These are phyloP conservation scores for Pyrochroa serraticornis DNA, from an alignment of 2,888 invertebrate genomes.

Conservation along the genomic window DNA sequence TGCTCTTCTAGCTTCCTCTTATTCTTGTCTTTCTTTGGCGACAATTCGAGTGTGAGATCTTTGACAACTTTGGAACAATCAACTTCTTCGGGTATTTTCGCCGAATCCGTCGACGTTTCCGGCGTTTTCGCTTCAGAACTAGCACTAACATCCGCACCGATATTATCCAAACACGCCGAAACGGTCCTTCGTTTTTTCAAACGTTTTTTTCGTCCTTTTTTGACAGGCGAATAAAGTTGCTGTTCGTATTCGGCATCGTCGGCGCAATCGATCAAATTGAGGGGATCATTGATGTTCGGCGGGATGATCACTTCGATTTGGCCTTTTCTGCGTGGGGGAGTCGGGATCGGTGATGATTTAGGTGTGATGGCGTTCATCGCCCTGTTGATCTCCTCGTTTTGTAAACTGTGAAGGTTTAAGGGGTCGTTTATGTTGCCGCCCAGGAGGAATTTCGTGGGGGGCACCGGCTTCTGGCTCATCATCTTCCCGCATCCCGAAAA, in stretches of 20 bases:
- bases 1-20: conserved; percentile 65
- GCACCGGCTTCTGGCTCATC: conserved; percentile 73
- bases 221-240: conserved; percentile 73
- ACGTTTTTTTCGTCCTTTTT: conserved; percentile 66
- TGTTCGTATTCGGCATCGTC: conserved; percentile 85
- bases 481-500: conserved; percentile 62
- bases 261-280: conserved; percentile 81
- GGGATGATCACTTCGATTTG: conserved; percentile 89
- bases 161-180: conserved; percentile 51
- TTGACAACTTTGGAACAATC: conserved; percentile 9
- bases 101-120: conserved; percentile 54
- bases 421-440: conserved; percentile 97
- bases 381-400: conserved; percentile 69
- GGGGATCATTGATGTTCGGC: conserved; percentile 88
- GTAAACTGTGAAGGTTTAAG: conserved; percentile 89
- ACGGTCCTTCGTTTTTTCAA: conserved; percentile 67
- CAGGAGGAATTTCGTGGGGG: conserved; percentile 90
- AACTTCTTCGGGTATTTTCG: conserved; percentile 54
- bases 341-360: conserved; percentile 87
- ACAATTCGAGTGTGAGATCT: conserved; percentile 46
- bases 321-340: conserved; percentile 78
- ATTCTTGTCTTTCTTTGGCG: conserved; percentile 59
- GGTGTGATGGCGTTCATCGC: conserved; percentile 91
- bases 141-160: conserved; percentile 40
- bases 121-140: conserved; percentile 60